A percentile compares a stretch with the other conserved stretches of the same genome.
Evolutionary conservation across 1,140 invertebrate genomes (phyloP).

Genomic region (Caerostris extrusa): DNA sequence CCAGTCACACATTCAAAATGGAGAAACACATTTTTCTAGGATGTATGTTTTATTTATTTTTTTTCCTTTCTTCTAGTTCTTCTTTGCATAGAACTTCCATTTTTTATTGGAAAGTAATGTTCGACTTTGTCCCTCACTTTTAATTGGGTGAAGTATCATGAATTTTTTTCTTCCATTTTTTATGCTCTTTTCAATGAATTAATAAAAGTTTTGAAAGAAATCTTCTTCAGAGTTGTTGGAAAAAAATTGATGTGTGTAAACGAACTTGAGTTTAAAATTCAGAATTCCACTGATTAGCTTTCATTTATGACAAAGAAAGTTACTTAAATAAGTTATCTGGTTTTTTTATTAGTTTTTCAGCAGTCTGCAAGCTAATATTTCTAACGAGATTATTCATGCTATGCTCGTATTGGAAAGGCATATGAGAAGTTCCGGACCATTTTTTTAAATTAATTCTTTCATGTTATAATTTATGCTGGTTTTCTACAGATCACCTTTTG

Average conservation of each 20-base stretch:
- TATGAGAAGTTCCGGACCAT: not conserved
- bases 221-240: not conserved
- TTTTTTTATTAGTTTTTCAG: not conserved
- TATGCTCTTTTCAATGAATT: not conserved
- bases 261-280: slow-evolving; percentile 16
- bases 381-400: not conserved
- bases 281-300: slow-evolving; percentile 6
- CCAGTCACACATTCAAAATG: slow-evolving; percentile 53
- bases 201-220: not conserved
- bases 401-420: not conserved
- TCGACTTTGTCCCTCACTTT: slow-evolving; percentile 14
- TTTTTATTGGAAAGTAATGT: slow-evolving; percentile 24
- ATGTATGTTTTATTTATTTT: not conserved
- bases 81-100: slow-evolving; percentile 4
- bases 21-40: slow-evolving; percentile 13
- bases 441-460: not conserved
- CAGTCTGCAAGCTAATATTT: not conserved
- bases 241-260: not conserved
- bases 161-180: not conserved
- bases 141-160: slow-evolving; percentile 31
- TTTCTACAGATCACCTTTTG: not conserved
- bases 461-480: not conserved
- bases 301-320: slow-evolving; percentile 14
- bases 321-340: slow-evolving; percentile 22
- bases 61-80: not conserved